Evolutionary conservation across 2,797 vertebrate genomes (phyloP).

Genomic region (Ibycter americanus): DNA sequence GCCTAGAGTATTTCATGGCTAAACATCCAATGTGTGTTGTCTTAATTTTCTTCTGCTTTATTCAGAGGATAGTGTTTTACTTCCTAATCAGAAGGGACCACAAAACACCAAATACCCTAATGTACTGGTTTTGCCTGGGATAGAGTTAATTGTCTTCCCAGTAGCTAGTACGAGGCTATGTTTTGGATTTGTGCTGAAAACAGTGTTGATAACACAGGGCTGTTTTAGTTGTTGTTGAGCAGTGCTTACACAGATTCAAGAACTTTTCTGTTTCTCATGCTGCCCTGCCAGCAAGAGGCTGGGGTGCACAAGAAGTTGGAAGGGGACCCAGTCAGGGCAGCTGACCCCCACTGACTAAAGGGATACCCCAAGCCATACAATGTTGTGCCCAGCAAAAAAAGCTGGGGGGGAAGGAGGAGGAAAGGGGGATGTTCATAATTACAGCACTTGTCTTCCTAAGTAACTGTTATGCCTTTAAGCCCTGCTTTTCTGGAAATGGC

Average conservation of each 20-base stretch:
- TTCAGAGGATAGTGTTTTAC: background rate
- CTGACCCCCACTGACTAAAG: background rate
- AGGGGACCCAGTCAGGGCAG: background rate
- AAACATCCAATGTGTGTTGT: background rate
- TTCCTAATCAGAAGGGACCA: background rate
- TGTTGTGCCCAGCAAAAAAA: background rate
- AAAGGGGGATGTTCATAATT: background rate
- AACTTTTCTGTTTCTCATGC: background rate
- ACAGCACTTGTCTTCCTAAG: background rate
- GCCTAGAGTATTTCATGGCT: background rate
- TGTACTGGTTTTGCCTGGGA: rapidly evolving
- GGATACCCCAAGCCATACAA: rapidly evolving
- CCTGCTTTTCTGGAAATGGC: background rate
- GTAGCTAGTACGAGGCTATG: background rate
- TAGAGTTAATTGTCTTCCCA: background rate
- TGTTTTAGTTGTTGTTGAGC: background rate
- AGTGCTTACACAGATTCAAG: background rate
- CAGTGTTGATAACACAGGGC: background rate
- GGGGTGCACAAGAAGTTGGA: too few relatives aligned
- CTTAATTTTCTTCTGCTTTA: background rate
- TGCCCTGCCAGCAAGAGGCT: rapidly evolving
- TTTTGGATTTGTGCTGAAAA: background rate
- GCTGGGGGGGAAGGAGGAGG: background rate
- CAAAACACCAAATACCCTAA: background rate
- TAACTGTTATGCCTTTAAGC: rapidly evolving